Evolutionary conservation across 2,113 vertebrate species (phyloP).

Genomic region (Entomyzon cyanotis): DNA sequence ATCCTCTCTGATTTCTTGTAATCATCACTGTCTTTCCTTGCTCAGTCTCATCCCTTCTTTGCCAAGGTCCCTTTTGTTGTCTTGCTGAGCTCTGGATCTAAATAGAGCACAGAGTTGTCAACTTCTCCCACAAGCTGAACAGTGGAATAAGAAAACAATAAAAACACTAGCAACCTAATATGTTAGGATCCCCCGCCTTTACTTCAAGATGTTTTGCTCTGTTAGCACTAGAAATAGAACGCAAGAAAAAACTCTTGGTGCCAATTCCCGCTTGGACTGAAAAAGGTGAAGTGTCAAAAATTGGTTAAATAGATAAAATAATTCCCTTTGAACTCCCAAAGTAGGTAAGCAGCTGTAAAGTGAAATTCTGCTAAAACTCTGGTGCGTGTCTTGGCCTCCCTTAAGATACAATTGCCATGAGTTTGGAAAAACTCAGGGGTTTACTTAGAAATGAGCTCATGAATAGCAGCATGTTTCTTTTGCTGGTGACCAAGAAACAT

Average conservation of each 20-base stretch:
- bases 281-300: background rate
- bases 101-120: background rate
- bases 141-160: background rate
- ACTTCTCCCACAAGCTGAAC: background rate
- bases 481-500: background rate
- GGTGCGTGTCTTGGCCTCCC: background rate
- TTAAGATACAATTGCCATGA: background rate
- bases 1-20: background rate
- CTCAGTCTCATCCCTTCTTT: background rate
- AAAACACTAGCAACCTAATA: background rate
- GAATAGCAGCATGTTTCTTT: background rate
- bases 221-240: background rate
- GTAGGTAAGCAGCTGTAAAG: background rate
- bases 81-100: background rate
- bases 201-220: background rate
- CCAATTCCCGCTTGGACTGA: background rate
- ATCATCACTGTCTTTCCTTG: background rate
- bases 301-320: background rate
- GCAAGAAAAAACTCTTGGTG: background rate
- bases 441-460: background rate
- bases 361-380: background rate
- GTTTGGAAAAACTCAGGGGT: background rate
- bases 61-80: background rate
- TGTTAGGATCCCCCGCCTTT: background rate
- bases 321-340: background rate